A percentile compares a stretch with the other conserved stretches of the same genome.
Conservation (phyloP, 2,888 invertebrate species). For the Agriopis marginaria region DNA sequence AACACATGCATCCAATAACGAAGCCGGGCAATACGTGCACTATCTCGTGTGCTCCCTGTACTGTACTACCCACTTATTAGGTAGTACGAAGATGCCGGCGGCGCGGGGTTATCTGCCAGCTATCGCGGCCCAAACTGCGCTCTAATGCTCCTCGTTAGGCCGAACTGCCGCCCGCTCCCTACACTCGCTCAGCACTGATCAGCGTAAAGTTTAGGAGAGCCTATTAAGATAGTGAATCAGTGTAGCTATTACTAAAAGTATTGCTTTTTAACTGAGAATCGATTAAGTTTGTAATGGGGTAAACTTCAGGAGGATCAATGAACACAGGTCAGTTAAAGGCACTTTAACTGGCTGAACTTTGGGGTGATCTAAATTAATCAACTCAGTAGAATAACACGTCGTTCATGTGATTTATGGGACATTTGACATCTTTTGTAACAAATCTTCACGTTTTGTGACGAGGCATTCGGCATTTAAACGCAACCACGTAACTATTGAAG, state of each 20-base stretch:
- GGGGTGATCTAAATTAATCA: background rate
- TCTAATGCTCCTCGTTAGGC: slow-evolving; percentile 35
- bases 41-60: slow-evolving; percentile 14
- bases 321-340: background rate
- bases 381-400: background rate
- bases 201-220: slow-evolving; percentile 9
- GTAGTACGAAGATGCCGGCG: slow-evolving; percentile 7
- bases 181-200: background rate
- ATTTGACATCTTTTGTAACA: background rate
- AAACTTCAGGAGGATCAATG: background rate
- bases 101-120: slow-evolving; percentile 24
- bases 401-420: background rate
- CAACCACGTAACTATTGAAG: slow-evolving; percentile 1
- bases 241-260: slow-evolving; percentile 17
- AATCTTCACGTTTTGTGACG: background rate
- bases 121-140: slow-evolving; percentile 26
- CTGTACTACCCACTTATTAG: background rate
- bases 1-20: slow-evolving; percentile 12
- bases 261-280: background rate
- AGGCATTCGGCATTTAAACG: background rate
- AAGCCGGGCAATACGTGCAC: slow-evolving; percentile 25
- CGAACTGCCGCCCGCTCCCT: slow-evolving; percentile 18
- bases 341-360: background rate
- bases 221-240: slow-evolving; percentile 10
- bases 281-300: slow-evolving; percentile 4